A percentile compares a stretch with the other conserved stretches of the same genome.
Evolutionary conservation across 2,888 invertebrate species (phyloP).

Genomic region (Halictus quadricinctus): DNA sequence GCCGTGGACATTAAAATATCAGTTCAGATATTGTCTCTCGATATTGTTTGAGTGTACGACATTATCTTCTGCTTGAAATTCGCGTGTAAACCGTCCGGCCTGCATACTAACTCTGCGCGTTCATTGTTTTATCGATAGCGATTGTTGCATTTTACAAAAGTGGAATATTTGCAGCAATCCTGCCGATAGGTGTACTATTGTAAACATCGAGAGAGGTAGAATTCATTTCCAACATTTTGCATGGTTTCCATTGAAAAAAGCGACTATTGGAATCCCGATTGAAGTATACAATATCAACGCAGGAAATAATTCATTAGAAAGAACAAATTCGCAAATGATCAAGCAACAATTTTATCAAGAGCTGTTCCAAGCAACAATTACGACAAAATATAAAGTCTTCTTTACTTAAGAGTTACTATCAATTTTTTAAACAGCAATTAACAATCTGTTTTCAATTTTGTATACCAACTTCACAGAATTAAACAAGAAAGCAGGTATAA

Average conservation of each 20-base stretch:
- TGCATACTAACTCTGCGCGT: too few relatives aligned
- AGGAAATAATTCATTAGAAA: not conserved
- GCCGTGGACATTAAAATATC: not conserved
- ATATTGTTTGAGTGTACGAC: not conserved
- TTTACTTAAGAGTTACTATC: not conserved
- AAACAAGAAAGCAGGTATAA: not conserved
- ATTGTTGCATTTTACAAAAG: not conserved
- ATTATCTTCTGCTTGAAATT: not conserved
- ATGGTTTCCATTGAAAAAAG: not conserved
- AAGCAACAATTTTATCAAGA: too few relatives aligned
- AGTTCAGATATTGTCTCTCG: not conserved
- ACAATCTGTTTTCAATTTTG: too few relatives aligned
- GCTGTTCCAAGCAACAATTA: not conserved
- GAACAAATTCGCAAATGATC: not conserved
- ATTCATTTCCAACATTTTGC: not conserved
- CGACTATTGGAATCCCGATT: not conserved
- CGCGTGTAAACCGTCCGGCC: not conserved
- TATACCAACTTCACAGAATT: not conserved
- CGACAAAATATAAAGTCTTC: not conserved
- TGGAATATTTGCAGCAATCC: not conserved
- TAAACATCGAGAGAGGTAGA: not conserved
- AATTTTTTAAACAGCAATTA: too few relatives aligned
- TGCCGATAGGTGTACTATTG: not conserved
- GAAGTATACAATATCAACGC: not conserved
- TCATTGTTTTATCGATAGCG: not conserved